phyloP scores from a whole-genome alignment of 2,797 vertebrate species.

The Hippopotamyrus pictus region DNA sequence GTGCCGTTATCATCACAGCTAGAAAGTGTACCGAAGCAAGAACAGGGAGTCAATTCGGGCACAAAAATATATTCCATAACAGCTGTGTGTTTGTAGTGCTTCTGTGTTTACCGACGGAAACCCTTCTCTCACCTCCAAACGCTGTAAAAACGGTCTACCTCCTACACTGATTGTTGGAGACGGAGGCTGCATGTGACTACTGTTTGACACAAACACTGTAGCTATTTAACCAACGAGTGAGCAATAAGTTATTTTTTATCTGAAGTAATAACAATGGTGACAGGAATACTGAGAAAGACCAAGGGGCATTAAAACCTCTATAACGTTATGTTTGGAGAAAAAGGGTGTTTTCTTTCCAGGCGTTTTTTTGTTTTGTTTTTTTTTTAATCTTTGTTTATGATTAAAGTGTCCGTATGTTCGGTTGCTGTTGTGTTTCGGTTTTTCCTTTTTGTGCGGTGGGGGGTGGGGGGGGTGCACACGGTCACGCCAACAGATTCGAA shows the following conservation, averaged over 20 bases:
- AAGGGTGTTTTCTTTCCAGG: slow-evolving; percentile 64
- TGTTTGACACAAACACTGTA: slow-evolving; percentile 73
- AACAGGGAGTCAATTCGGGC: background rate
- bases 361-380: slow-evolving; percentile 54
- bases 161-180: slow-evolving; percentile 48
- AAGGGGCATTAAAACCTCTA: slow-evolving; percentile 71
- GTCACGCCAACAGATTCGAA: slow-evolving; percentile 38
- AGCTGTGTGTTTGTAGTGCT: background rate
- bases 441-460: slow-evolving; percentile 30
- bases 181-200: slow-evolving; percentile 60
- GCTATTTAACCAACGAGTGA: slow-evolving; percentile 69
- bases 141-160: slow-evolving; percentile 10
- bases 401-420: slow-evolving; percentile 44
- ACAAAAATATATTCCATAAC: background rate
- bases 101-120: slow-evolving; percentile 8
- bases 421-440: slow-evolving; percentile 30
- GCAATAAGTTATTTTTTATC: slow-evolving; percentile 75
- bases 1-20: background rate
- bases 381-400: slow-evolving; percentile 50
- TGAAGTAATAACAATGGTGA: slow-evolving; percentile 64
- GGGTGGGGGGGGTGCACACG: slow-evolving; percentile 43
- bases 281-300: slow-evolving; percentile 55
- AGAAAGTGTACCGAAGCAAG: background rate
- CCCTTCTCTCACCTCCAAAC: slow-evolving; percentile 14
- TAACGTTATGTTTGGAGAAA: slow-evolving; percentile 52